Percentiles rank a stretch among this genome's conserved stretches.
Evolutionary conservation across 2,113 vertebrate species (phyloP).

Genomic region (Ia io): DNA sequence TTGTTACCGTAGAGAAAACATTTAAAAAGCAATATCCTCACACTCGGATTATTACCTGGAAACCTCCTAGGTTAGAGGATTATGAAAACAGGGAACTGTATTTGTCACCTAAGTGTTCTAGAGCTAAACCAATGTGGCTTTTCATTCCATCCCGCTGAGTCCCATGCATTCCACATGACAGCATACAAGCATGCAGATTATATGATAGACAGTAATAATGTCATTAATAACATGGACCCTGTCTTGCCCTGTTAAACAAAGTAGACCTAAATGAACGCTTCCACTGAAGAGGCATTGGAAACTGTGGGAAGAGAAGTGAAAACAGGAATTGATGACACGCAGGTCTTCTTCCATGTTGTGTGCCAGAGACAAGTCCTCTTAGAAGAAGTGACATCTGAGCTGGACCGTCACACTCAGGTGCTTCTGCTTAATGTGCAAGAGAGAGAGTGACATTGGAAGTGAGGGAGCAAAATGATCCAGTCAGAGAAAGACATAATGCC

Average conservation of each 20-base stretch:
- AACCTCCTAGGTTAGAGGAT: too few relatives aligned
- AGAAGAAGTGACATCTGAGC: background rate
- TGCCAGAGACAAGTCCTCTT: background rate
- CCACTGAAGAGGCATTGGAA: background rate
- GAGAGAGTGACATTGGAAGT: fast-evolving
- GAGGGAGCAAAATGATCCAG: too few relatives aligned
- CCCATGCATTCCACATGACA: too few relatives aligned
- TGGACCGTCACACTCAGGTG: background rate
- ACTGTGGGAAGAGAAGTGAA: background rate
- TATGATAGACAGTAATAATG: fast-evolving
- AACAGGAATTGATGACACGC: fast-evolving
- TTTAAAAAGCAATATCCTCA: background rate
- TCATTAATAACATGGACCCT: background rate
- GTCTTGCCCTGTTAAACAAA: background rate
- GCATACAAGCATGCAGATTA: too few relatives aligned
- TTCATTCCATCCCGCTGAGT: background rate
- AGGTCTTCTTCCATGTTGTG: fast-evolving
- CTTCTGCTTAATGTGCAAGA: background rate
- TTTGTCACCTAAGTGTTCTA: background rate
- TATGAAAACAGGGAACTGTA: background rate
- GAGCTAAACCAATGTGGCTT: background rate
- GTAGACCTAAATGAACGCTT: background rate
- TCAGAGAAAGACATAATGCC: too few relatives aligned
- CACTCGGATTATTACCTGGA: background rate
- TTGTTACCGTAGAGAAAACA: background rate